A percentile compares a stretch with the other conserved stretches of the same genome.
Evolutionary conservation across 2,113 vertebrate genomes (phyloP).

Genomic region (Odobenus rosmarus): DNA sequence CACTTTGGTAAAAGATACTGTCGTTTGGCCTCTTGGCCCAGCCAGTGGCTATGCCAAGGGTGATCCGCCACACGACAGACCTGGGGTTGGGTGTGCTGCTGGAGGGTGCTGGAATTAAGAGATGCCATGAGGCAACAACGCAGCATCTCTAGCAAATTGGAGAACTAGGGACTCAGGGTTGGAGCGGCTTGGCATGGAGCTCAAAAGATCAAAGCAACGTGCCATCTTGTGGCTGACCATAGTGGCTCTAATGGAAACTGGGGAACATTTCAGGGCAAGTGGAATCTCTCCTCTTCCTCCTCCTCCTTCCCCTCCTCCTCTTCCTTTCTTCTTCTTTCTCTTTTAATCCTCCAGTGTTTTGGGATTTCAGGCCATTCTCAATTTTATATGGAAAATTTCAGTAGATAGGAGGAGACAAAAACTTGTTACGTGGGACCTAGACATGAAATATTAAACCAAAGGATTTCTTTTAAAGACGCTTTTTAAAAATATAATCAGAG

Average conservation of each 20-base stretch:
- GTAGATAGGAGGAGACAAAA: constrained; percentile 71
- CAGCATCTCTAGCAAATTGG: background rate
- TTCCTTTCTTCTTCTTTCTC: background rate
- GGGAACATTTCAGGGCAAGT: background rate
- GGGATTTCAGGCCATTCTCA: constrained; percentile 71
- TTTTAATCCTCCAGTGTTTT: constrained; percentile 52
- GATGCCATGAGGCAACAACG: background rate
- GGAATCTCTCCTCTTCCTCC: constrained; percentile 10
- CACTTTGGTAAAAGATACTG: constrained; percentile 30
- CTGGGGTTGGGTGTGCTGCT: background rate
- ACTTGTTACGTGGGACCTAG: background rate
- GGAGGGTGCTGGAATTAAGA: background rate
- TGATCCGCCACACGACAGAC: background rate
- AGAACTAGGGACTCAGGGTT: background rate
- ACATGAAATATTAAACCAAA: constrained; percentile 77
- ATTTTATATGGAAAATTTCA: constrained; percentile 77
- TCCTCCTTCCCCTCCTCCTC: background rate
- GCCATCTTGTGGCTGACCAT: background rate
- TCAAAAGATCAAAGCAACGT: constrained; percentile 38
- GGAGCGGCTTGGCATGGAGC: background rate
- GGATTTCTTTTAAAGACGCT: constrained; percentile 54
- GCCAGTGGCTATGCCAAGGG: fast-evolving
- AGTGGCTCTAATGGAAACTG: constrained; percentile 40
- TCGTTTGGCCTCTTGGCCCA: constrained; percentile 65
- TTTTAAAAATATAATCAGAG: constrained; percentile 44